phyloP scores from a whole-genome alignment of 2,797 vertebrate genomes.

The Sebastes alutus region DNA sequence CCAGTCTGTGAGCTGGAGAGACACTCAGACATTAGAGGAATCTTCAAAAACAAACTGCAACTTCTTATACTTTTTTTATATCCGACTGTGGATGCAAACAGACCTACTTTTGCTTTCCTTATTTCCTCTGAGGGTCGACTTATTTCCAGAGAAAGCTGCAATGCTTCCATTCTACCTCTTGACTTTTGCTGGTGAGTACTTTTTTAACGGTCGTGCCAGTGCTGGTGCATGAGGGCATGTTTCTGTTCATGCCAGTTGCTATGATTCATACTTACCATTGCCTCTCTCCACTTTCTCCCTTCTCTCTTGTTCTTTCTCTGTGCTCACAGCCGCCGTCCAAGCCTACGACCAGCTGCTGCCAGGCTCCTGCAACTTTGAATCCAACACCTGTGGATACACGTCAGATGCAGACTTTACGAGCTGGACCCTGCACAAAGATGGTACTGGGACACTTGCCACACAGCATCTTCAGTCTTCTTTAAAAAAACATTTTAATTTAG shows the following conservation, averaged over 20 bases:
- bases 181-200: slow-evolving; percentile 71
- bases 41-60: slow-evolving; percentile 15
- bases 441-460: slow-evolving; percentile 69
- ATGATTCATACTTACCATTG: slow-evolving; percentile 75
- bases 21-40: slow-evolving; percentile 50
- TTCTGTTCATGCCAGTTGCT: slow-evolving; percentile 46
- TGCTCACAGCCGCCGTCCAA: slow-evolving; percentile 68
- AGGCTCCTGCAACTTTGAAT: slow-evolving; percentile 93
- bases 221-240: slow-evolving; percentile 43
- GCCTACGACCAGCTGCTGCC: slow-evolving; percentile 72
- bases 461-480: background rate
- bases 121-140: background rate
- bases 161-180: slow-evolving; percentile 69
- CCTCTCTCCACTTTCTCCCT: slow-evolving; percentile 13
- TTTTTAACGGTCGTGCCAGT: slow-evolving; percentile 9
- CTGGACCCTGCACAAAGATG: slow-evolving; percentile 89
- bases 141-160: slow-evolving; percentile 17
- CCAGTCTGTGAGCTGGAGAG: slow-evolving; percentile 70
- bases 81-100: slow-evolving; percentile 1
- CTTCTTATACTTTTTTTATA: background rate
- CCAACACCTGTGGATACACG: slow-evolving; percentile 87
- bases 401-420: slow-evolving; percentile 82
- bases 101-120: background rate
- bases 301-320: slow-evolving; percentile 9
- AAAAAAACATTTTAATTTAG: background rate